phyloP scores from a whole-genome alignment of 2,113 vertebrate species.

The Alectura lathami region DNA sequence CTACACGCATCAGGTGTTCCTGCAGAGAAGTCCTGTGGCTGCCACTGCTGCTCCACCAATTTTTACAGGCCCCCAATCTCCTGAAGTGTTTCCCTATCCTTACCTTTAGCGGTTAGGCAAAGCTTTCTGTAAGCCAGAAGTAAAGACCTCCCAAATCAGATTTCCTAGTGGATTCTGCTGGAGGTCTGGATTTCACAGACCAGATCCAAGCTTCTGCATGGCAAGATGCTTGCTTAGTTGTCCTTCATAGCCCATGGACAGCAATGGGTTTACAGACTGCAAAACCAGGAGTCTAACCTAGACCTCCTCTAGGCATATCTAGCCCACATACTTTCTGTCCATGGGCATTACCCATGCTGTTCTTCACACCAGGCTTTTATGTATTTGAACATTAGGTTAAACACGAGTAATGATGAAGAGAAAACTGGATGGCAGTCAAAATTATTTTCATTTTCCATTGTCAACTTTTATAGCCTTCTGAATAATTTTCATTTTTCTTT shows the following conservation, averaged over 20 bases:
- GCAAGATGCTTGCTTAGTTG: background rate
- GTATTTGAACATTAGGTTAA: background rate
- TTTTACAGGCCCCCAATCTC: background rate
- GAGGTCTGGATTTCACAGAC: background rate
- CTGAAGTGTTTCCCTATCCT: background rate
- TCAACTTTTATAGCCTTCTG: background rate
- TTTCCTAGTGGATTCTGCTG: background rate
- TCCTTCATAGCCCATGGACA: background rate
- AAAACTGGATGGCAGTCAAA: background rate
- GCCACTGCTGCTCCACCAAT: background rate
- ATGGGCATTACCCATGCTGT: background rate
- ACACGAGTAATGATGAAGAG: rapidly evolving
- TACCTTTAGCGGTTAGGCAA: background rate
- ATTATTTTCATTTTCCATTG: background rate
- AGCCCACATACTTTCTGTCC: background rate
- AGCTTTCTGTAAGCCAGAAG: background rate
- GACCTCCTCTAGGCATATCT: background rate
- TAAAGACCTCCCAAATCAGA: background rate
- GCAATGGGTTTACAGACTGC: background rate
- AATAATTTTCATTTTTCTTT: background rate
- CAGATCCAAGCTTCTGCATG: background rate
- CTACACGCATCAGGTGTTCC: background rate
- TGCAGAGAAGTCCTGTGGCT: background rate
- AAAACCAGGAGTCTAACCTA: background rate
- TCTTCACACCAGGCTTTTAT: background rate